Conservation (phyloP, 2,113 vertebrate species). For the Paracanthobrama guichenoti region DNA sequence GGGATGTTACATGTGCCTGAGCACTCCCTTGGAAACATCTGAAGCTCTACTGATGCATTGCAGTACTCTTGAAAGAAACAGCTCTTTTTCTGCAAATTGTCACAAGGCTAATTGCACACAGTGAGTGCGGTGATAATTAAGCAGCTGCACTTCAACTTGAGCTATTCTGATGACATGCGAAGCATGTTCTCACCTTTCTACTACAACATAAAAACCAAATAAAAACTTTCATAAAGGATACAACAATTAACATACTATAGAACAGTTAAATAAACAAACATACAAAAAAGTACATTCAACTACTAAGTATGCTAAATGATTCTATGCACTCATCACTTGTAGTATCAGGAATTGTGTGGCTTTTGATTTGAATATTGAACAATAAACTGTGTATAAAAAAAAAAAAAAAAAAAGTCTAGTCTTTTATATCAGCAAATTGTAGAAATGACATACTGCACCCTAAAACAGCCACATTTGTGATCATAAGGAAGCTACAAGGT, state of each 20-base stretch:
- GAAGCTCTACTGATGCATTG: not conserved
- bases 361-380: not conserved
- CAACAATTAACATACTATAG: not conserved
- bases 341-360: not conserved
- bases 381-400: not conserved
- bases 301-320: not conserved
- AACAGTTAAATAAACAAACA: not conserved
- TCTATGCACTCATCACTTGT: not conserved
- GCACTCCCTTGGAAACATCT: constrained; percentile 15
- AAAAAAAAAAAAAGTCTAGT: not conserved
- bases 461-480: not conserved
- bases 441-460: not conserved
- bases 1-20: not conserved
- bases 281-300: too few species aligned
- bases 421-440: not conserved
- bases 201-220: not conserved
- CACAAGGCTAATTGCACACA: constrained; percentile 60
- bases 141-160: constrained; percentile 47
- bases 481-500: not conserved
- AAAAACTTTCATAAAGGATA: not conserved
- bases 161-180: constrained; percentile 64
- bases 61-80: not conserved
- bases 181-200: not conserved
- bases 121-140: constrained; percentile 55
- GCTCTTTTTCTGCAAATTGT: constrained; percentile 56